Conservation (phyloP, 2,888 invertebrate species). For the Oasisia sp. region DNA sequence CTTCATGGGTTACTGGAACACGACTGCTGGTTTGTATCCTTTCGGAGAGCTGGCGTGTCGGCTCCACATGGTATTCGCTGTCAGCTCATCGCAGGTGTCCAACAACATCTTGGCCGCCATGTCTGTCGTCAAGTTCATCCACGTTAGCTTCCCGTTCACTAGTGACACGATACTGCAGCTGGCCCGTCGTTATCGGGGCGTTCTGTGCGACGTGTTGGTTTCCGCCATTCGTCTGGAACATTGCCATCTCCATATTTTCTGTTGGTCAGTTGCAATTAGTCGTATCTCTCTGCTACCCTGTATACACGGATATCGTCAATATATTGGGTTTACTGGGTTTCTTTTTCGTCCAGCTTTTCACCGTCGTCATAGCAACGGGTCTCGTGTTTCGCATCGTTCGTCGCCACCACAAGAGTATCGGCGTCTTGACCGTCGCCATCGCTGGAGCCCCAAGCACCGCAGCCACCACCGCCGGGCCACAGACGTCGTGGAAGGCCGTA, state of each 20-base stretch:
- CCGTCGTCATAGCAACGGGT: not conserved
- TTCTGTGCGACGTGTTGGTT: not conserved
- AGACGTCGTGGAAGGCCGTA: not conserved
- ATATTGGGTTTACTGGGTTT: not conserved
- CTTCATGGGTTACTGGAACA: not conserved
- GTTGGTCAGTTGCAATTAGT: not conserved
- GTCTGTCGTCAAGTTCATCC: not conserved
- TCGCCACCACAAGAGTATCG: not conserved
- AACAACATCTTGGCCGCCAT: constrained; percentile 4
- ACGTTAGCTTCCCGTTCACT: not conserved
- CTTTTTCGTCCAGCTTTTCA: not conserved
- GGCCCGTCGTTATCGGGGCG: not conserved
- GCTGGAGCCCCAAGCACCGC: not conserved
- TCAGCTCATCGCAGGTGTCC: not conserved
- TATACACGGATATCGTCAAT: not conserved
- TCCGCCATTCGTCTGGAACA: not conserved
- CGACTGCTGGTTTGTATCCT: not conserved
- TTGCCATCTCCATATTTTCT: not conserved
- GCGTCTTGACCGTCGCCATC: not conserved
- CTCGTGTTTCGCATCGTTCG: not conserved
- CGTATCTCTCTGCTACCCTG: not conserved
- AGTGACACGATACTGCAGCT: not conserved
- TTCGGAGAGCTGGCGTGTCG: not conserved
- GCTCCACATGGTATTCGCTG: not conserved
- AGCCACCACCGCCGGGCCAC: not conserved